Conservation (phyloP, 2,888 invertebrate species). For the Platerodrilus igneus region DNA sequence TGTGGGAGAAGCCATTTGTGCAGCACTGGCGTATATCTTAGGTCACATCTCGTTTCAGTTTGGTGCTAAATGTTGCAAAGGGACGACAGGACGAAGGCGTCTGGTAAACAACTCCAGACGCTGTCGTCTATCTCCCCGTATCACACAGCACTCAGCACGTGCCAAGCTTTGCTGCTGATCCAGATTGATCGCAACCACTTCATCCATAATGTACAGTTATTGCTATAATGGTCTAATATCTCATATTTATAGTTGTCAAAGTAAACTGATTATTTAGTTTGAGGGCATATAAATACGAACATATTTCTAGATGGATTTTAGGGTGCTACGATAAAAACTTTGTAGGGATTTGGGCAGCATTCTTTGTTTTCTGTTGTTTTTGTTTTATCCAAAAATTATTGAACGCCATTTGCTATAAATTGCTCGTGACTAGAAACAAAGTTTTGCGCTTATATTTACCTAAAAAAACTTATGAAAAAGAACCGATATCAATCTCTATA, state of each 20-base stretch:
- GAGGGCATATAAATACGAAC: constrained; percentile 8
- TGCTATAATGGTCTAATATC: constrained; percentile 29
- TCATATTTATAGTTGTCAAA: constrained; percentile 28
- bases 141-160: constrained; percentile 26
- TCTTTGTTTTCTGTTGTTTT: no score
- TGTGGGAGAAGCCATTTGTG: constrained; percentile 22
- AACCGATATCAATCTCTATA: no score
- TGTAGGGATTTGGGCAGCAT: no score
- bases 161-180: constrained; percentile 21
- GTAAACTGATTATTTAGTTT: constrained; percentile 23
- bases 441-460: no score
- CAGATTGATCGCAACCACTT: constrained; percentile 24
- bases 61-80: constrained; percentile 21
- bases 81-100: constrained; percentile 17
- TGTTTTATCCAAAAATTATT: no score
- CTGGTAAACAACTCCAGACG: constrained; percentile 20
- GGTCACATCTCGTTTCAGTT: constrained; percentile 13
- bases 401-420: no score
- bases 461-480: no score
- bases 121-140: constrained; percentile 22
- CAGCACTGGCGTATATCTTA: constrained; percentile 17
- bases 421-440: no score
- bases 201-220: constrained; percentile 32
- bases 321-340: no score
- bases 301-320: constrained; percentile 15